These are phyloP conservation scores for Anthopleura xanthogrammica DNA, from an alignment of 92 coral and sea anemone genomes.

Conservation along the genomic window DNA sequence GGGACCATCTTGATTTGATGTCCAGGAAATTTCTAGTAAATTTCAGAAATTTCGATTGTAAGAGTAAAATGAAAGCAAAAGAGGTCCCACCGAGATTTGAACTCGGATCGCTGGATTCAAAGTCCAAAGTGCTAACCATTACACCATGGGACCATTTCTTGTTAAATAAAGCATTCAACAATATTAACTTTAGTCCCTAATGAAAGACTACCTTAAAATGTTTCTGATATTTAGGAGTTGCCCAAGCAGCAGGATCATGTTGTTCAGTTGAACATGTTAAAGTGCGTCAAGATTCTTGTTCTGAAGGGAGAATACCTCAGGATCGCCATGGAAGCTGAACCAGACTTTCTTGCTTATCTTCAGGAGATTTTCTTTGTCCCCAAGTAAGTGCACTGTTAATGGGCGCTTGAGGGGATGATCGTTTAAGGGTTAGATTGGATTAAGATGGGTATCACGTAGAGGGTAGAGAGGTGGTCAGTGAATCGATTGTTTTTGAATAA, in stretches of 20 bases:
- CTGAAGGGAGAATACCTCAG: constrained; percentile 88
- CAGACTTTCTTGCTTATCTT: constrained; percentile 79
- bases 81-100: constrained; percentile 85
- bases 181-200: too few relatives aligned
- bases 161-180: too few relatives aligned
- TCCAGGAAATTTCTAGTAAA: too few relatives aligned
- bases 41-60: too few relatives aligned
- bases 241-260: constrained; percentile 95
- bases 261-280: constrained; percentile 83
- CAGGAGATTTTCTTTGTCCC: constrained; percentile 97
- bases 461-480: too few relatives aligned
- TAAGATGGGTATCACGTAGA: too few relatives aligned
- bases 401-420: not conserved
- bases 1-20: constrained; percentile 48
- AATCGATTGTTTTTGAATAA: too few relatives aligned
- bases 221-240: constrained; percentile 58
- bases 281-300: constrained; percentile 77
- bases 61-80: too few relatives aligned
- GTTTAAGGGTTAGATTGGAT: too few relatives aligned
- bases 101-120: constrained; percentile 93
- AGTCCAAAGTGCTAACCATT: constrained; percentile 95
- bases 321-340: constrained; percentile 86
- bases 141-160: constrained; percentile 70
- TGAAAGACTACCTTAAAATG: too few relatives aligned
- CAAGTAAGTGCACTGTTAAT: constrained; percentile 54